Conservation (phyloP, 2,888 invertebrate species). For the Plagiodera versicolora region DNA sequence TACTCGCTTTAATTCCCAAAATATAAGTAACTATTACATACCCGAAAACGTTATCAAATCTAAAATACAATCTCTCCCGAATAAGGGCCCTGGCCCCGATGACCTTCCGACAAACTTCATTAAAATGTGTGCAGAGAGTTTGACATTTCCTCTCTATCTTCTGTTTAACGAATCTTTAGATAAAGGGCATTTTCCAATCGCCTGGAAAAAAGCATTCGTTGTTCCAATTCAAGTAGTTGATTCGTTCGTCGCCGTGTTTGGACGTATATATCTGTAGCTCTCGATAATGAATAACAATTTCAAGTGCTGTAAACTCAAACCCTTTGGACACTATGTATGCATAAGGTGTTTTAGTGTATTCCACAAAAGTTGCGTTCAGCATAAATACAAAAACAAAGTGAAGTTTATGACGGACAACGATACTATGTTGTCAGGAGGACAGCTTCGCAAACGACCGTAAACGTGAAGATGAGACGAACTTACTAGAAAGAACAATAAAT, state of each 20-base stretch:
- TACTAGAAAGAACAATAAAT: constrained; percentile 6
- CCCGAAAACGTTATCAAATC: too few relatives aligned
- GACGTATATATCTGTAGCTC: constrained; percentile 5
- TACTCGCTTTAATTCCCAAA: too few relatives aligned
- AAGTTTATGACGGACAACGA: constrained; percentile 1
- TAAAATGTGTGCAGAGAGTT: too few relatives aligned
- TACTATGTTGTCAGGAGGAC: neutral
- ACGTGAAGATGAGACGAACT: constrained; percentile 6
- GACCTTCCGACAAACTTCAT: too few relatives aligned
- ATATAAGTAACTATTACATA: too few relatives aligned
- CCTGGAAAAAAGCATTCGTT: too few relatives aligned
- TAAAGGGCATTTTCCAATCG: too few relatives aligned
- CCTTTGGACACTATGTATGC: neutral
- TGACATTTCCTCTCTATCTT: too few relatives aligned
- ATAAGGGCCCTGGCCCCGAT: too few relatives aligned
- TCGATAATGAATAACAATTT: constrained; percentile 5
- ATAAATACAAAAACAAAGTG: constrained; percentile 3
- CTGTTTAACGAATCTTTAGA: too few relatives aligned
- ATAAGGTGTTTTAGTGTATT: neutral
- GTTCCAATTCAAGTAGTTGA: too few relatives aligned
- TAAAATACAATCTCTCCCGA: too few relatives aligned
- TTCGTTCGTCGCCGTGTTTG: neutral
- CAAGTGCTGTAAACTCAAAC: constrained; percentile 8
- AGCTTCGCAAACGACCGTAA: neutral
- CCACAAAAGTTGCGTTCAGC: constrained; percentile 9